Percentiles rank a stretch among this genome's conserved stretches.
Conservation (phyloP, 23 tunicate genomes). For the Trididemnum nubilum region DNA sequence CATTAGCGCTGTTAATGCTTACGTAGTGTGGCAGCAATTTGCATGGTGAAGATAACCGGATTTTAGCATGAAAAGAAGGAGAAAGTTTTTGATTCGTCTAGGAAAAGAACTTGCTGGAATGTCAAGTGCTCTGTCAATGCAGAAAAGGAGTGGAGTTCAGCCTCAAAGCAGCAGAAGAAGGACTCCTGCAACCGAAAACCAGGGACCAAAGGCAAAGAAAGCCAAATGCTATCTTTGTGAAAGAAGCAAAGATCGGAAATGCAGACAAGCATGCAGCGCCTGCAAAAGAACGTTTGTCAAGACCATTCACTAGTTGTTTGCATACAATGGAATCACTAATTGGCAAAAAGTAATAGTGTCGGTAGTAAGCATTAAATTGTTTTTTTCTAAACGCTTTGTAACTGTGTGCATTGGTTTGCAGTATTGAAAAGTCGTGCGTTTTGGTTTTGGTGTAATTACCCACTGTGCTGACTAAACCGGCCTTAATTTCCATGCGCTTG, state of each 20-base stretch:
- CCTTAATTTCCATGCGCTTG: not conserved
- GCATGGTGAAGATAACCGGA: not conserved
- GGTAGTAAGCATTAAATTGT: not conserved
- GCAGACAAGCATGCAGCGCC: slow-evolving; percentile 26
- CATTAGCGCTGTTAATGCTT: slow-evolving; percentile 27
- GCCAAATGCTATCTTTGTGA: slow-evolving; percentile 19
- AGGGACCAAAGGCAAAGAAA: slow-evolving; percentile 26
- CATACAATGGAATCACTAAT: slow-evolving; percentile 5
- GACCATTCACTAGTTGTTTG: slow-evolving; percentile 6
- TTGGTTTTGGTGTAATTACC: no score
- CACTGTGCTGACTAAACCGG: no score
- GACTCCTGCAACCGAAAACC: slow-evolving; percentile 17
- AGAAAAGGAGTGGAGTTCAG: not conserved
- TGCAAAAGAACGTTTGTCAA: slow-evolving; percentile 13
- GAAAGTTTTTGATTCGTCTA: slow-evolving; percentile 17
- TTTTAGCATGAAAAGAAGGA: not conserved
- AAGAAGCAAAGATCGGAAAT: slow-evolving; percentile 30
- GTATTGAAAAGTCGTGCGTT: no score
- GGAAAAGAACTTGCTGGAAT: slow-evolving; percentile 44
- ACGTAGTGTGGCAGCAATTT: slow-evolving; percentile 6
- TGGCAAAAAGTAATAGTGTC: not conserved
- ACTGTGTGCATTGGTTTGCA: no score
- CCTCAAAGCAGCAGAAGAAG: not conserved
- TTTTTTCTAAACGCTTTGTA: not conserved
- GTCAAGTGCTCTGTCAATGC: not conserved